Percentiles rank a stretch among this genome's conserved stretches.
Evolutionary conservation across 2,113 vertebrate genomes (phyloP).

Genomic region (Acinonyx jubatus): DNA sequence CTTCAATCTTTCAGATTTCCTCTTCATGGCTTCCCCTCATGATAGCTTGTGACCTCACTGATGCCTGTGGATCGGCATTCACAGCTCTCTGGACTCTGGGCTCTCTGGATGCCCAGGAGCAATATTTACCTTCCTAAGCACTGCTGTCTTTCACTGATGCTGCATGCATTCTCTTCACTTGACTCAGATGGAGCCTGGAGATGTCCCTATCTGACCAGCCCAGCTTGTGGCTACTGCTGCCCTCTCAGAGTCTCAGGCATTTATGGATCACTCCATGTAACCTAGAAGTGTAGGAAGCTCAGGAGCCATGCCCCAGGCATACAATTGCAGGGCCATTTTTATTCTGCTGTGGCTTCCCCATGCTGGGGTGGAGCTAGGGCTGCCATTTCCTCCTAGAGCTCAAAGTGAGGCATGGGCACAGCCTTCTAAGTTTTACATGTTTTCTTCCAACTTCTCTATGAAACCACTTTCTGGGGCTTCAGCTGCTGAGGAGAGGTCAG

Average conservation of each 20-base stretch:
- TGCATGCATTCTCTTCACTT: not conserved
- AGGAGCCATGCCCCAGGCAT: not conserved
- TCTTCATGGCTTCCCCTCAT: not conserved
- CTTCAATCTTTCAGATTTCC: not conserved
- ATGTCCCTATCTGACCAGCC: not conserved
- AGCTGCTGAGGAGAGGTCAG: not conserved
- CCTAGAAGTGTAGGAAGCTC: not conserved
- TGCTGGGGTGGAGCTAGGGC: rapidly evolving
- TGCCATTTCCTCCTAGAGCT: not conserved
- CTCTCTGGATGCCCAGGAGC: not conserved
- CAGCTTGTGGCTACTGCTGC: not conserved
- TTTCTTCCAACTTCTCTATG: too few relatives aligned
- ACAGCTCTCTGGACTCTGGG: not conserved
- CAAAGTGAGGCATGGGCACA: not conserved
- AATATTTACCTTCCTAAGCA: not conserved
- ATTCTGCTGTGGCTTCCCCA: not conserved
- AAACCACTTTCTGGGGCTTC: not conserved
- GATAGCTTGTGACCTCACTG: not conserved
- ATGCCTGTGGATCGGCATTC: too few relatives aligned
- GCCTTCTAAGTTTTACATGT: rapidly evolving
- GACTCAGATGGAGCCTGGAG: not conserved
- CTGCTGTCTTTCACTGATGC: not conserved
- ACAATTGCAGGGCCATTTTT: not conserved
- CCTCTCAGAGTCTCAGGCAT: not conserved
- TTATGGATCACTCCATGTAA: not conserved